These are phyloP conservation scores for Dexiosoma caninum DNA, from an alignment of 2,888 invertebrate genomes.

Conservation along the genomic window DNA sequence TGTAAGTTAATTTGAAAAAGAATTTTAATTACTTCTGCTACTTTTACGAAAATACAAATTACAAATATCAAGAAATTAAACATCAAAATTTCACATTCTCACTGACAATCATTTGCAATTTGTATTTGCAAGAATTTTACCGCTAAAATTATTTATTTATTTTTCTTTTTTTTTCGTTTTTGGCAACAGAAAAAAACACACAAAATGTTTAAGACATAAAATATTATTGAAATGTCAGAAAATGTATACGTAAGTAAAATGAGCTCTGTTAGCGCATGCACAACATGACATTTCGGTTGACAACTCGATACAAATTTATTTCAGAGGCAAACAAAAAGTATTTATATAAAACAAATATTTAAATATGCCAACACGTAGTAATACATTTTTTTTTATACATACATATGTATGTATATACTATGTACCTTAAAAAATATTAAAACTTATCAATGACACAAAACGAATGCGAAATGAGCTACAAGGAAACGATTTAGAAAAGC, in stretches of 20 bases:
- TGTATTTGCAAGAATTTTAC: conserved; percentile 8
- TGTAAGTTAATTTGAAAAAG: no score
- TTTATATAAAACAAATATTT: conserved; percentile 6
- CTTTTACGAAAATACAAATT: not conserved
- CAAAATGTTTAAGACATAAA: not conserved
- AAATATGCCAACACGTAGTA: not conserved
- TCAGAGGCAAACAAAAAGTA: not conserved
- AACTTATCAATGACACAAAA: not conserved
- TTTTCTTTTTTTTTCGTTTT: no score
- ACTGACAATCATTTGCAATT: conserved; percentile 36
- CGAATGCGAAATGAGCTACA: not conserved
- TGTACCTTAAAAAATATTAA: not conserved
- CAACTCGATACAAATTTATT: conserved; percentile 55
- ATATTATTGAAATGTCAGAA: conserved; percentile 61
- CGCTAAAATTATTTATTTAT: no score
- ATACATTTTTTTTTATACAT: not conserved
- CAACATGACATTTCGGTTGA: conserved; percentile 65
- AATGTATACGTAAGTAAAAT: conserved; percentile 50
- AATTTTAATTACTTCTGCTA: not conserved
- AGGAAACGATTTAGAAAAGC: not conserved
- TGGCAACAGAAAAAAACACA: not conserved
- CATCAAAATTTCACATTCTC: conserved; percentile 19
- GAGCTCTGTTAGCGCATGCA: conserved; percentile 56
- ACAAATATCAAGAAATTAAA: not conserved
- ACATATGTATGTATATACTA: no score